Evolutionary conservation across 2,888 invertebrate species (phyloP).

Genomic region (Stenotaenia linearis): DNA sequence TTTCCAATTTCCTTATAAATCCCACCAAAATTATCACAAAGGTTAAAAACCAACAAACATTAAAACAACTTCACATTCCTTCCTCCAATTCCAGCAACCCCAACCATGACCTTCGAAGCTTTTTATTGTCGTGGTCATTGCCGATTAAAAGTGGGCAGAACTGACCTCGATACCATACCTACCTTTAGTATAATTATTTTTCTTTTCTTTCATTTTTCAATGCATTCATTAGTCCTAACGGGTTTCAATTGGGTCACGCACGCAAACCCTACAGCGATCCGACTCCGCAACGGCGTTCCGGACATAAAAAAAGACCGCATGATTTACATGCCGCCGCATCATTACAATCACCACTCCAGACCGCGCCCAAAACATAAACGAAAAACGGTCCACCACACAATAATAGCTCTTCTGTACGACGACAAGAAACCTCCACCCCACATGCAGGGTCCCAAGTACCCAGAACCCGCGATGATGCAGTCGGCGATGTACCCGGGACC

Average conservation of each 20-base stretch:
- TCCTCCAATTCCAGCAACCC: neutral
- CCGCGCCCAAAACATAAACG: neutral
- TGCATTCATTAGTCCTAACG: neutral
- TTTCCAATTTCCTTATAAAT: too few species aligned
- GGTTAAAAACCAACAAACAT: too few species aligned
- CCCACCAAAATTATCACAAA: too few species aligned
- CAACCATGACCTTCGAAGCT: neutral
- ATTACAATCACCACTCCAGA: too few species aligned
- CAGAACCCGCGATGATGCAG: too few species aligned
- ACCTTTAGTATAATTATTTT: neutral
- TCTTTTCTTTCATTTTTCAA: neutral
- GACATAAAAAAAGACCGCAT: neutral
- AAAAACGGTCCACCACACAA: neutral
- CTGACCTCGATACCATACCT: neutral
- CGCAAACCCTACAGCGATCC: neutral
- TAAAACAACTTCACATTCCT: too few species aligned
- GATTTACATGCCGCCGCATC: neutral
- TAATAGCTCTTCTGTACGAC: neutral
- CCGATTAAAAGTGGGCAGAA: neutral
- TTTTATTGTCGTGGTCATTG: neutral
- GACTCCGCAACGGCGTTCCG: neutral
- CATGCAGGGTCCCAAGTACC: neutral
- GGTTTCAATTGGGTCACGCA: neutral
- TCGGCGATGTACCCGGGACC: too few species aligned
- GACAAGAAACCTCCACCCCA: neutral